Conservation (phyloP, 2,797 vertebrate genomes). For the Diceros bicornis region DNA sequence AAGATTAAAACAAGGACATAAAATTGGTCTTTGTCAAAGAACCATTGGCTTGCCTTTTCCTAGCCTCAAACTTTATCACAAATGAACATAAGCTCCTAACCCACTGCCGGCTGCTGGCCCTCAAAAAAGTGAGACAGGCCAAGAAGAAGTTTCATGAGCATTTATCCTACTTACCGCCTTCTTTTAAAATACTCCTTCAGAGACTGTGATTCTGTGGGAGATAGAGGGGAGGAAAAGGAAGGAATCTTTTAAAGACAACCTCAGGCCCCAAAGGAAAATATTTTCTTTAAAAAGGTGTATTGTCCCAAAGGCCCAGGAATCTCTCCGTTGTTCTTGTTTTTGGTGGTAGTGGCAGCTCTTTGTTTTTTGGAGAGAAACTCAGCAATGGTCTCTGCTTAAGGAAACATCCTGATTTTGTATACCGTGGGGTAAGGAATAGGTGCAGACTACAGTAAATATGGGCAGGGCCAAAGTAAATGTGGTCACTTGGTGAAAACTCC, state of each 20-base stretch:
- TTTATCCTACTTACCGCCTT: not conserved
- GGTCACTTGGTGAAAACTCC: not conserved
- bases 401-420: constrained; percentile 47
- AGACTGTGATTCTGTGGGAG: not conserved
- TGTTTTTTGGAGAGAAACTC: not conserved
- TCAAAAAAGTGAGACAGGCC: not conserved
- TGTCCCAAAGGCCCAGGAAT: not conserved
- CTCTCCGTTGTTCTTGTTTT: not conserved
- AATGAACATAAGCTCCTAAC: not conserved
- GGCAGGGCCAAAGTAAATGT: not conserved
- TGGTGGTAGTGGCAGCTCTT: not conserved
- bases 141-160: not conserved
- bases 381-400: not conserved
- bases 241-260: not conserved
- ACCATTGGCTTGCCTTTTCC: not conserved
- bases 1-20: constrained; percentile 55
- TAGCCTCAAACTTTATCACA: not conserved
- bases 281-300: not conserved
- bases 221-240: not conserved
- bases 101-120: no score
- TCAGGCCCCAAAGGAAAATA: not conserved
- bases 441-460: not conserved
- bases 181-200: not conserved
- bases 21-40: constrained; percentile 34
- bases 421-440: not conserved